Evolutionary conservation across 2,888 invertebrate species (phyloP).

Genomic region (Choreutis nemorana): DNA sequence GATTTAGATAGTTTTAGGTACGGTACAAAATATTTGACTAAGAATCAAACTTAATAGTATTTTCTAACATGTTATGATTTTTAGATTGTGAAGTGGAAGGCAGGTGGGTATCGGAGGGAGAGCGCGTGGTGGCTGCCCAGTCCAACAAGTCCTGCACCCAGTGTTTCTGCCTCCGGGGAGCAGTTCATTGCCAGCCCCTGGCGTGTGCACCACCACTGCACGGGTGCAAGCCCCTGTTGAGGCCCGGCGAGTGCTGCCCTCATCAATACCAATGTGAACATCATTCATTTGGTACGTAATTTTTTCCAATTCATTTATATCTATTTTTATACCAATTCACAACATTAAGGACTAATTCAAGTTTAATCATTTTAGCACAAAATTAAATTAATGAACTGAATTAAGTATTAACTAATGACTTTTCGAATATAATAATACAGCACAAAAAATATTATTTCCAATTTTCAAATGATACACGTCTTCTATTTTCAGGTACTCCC

Average conservation of each 20-base stretch:
- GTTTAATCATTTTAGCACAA: too few species aligned
- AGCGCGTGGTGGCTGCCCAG: conserved; percentile 65
- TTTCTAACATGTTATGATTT: conserved; percentile 15
- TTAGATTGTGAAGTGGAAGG: conserved; percentile 72
- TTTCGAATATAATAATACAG: too few species aligned
- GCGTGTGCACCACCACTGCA: conserved; percentile 78
- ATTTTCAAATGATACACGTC: background rate
- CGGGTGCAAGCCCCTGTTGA: conserved; percentile 79
- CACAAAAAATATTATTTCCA: too few species aligned
- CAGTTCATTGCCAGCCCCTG: conserved; percentile 76
- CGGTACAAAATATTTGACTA: too few species aligned
- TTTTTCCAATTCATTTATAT: background rate
- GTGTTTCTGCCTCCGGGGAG: conserved; percentile 81
- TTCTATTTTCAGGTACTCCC: conserved; percentile 18
- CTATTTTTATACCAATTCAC: conserved; percentile 3
- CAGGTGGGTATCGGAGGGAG: conserved; percentile 73
- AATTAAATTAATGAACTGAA: too few species aligned
- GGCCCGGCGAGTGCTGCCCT: conserved; percentile 83
- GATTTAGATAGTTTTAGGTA: too few species aligned
- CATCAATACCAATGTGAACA: conserved; percentile 81
- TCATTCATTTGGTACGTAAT: conserved; percentile 10
- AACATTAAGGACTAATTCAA: conserved; percentile 8
- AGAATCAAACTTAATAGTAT: too few species aligned
- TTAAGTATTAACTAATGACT: too few species aligned
- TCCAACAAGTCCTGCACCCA: conserved; percentile 73